Conservation (phyloP, 2,113 vertebrate genomes). For the Phylloscopus whistleri region DNA sequence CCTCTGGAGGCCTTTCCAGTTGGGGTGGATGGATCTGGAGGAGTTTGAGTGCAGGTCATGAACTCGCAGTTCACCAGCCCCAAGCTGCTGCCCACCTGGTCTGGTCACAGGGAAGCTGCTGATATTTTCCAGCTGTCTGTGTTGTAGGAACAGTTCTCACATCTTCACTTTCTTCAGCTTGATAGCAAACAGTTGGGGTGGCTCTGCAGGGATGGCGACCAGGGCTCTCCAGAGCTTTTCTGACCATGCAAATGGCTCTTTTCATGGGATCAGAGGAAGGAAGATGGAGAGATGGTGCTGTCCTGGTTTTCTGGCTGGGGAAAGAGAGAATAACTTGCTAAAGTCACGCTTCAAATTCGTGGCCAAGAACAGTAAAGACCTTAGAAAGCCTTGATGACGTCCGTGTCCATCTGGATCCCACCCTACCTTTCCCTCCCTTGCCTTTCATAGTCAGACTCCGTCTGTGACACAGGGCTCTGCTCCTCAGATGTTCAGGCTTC, state of each 20-base stretch:
- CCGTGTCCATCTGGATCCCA: background rate
- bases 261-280: background rate
- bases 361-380: background rate
- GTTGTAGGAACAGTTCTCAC: background rate
- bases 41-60: conserved; percentile 53
- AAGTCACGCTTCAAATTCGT: background rate
- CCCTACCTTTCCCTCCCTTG: background rate
- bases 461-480: background rate
- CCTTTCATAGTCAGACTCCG: background rate
- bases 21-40: conserved; percentile 47
- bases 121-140: conserved; percentile 57
- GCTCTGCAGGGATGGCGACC: background rate
- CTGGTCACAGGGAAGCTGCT: conserved; percentile 12
- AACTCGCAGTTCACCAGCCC: conserved; percentile 37
- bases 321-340: background rate
- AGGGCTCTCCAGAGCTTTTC: background rate
- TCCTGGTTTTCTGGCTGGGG: background rate
- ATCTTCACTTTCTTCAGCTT: background rate
- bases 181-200: background rate
- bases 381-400: background rate
- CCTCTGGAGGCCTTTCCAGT: conserved; percentile 26
- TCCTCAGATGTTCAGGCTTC: background rate
- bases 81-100: conserved; percentile 48
- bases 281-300: background rate
- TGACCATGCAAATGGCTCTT: background rate